Conservation (phyloP, 35 echinoderm and acorn worm species). For the Lytechinus pictus region DNA sequence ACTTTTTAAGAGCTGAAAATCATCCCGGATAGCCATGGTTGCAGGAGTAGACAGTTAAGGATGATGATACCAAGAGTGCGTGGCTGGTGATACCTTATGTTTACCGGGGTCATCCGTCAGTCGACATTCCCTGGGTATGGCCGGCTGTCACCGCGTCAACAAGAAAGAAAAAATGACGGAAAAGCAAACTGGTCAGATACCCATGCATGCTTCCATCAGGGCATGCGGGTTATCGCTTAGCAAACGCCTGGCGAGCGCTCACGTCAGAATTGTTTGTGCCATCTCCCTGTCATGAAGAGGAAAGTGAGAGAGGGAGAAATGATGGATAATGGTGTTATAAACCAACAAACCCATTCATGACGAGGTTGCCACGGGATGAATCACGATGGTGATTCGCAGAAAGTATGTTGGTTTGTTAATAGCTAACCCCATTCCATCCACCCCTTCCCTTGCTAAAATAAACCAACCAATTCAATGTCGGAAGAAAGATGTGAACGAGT, state of each 20-base stretch:
- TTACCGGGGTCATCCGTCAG: slow-evolving; percentile 5
- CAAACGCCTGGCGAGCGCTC: neutral
- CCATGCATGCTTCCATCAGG: neutral
- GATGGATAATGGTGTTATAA: neutral
- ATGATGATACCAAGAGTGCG: neutral
- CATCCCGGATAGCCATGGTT: neutral
- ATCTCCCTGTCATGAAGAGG: neutral
- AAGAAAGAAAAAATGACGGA: neutral
- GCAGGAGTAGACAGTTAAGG: neutral
- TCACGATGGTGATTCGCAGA: neutral
- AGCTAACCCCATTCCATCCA: neutral
- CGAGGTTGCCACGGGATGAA: neutral
- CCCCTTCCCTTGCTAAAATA: neutral
- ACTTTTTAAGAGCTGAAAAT: neutral
- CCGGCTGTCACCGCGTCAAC: neutral
- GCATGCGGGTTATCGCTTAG: slow-evolving; percentile 16
- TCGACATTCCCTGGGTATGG: slow-evolving; percentile 7
- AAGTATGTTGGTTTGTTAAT: neutral
- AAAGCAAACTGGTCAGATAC: slow-evolving; percentile 18
- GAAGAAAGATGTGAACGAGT: neutral
- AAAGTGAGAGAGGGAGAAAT: neutral
- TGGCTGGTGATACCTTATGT: neutral
- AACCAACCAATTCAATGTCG: neutral
- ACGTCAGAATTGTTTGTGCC: neutral
- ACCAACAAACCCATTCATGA: neutral